phyloP scores from a whole-genome alignment of 2,888 invertebrate species.

The Hylaea fasciaria region DNA sequence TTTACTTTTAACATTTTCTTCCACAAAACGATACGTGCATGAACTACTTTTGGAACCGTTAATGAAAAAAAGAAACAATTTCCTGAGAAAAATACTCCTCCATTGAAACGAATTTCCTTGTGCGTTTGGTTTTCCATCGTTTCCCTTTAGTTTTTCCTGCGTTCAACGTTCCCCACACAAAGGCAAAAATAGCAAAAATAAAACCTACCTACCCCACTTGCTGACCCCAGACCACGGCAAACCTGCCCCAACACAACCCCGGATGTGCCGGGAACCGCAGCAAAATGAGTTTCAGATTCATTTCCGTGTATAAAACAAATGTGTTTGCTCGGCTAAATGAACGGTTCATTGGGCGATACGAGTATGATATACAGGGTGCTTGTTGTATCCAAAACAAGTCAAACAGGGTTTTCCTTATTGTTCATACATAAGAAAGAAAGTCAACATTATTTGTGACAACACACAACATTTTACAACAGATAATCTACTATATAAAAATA shows the following conservation, averaged over 20 bases:
- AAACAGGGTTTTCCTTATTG: no score
- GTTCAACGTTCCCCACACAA: conserved; percentile 2
- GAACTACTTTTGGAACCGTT: no score
- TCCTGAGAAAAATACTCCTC: no score
- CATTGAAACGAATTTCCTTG: neutral
- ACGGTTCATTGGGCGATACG: conserved; percentile 11
- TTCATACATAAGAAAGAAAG: no score
- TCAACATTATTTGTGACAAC: no score
- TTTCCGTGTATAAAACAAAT: conserved; percentile 24
- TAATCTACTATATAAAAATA: no score
- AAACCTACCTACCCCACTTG: neutral
- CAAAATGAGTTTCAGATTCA: conserved; percentile 28
- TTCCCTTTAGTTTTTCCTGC: no score
- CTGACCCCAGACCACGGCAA: conserved; percentile 12
- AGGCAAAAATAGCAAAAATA: conserved; percentile 12
- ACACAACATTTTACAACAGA: no score
- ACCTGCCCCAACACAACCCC: conserved; percentile 17
- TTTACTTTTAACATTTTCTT: no score
- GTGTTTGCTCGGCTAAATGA: conserved; percentile 9
- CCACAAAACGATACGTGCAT: no score
- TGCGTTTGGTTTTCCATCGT: neutral
- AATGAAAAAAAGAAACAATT: no score
- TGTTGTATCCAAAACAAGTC: no score
- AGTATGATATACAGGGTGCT: neutral
- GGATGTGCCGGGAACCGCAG: conserved; percentile 17